Conservation (phyloP, 2,797 vertebrate species). For the Phrynocephalus forsythii region DNA sequence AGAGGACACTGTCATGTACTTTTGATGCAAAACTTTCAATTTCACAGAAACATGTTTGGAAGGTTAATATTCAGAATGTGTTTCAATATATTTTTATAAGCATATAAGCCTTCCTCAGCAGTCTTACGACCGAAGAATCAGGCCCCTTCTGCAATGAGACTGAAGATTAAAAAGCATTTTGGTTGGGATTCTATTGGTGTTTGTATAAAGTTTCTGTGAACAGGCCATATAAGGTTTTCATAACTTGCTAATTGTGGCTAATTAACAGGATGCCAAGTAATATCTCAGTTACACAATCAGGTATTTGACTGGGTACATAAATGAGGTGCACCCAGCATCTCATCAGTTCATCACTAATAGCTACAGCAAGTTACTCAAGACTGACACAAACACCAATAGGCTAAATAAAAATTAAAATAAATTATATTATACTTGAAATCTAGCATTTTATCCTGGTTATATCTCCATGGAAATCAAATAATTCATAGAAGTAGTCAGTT, state of each 20-base stretch:
- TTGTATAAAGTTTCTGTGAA: no score
- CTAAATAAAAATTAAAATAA: conserved; percentile 1
- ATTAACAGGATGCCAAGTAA: no score
- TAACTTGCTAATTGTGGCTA: no score
- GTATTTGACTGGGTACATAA: no score
- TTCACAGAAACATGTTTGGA: background rate
- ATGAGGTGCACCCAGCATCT: no score
- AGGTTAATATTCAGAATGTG: background rate
- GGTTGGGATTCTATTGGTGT: no score
- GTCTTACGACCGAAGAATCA: background rate
- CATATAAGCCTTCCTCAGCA: conserved; percentile 37
- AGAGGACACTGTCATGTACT: conserved; percentile 17
- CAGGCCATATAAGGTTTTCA: no score
- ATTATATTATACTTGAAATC: conserved; percentile 12
- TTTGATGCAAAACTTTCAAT: conserved; percentile 24
- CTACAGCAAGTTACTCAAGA: no score
- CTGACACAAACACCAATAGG: background rate
- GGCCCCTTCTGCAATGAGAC: background rate
- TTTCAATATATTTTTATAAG: conserved; percentile 13
- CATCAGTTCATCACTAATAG: no score
- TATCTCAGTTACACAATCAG: no score
- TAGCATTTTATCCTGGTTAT: background rate
- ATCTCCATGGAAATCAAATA: conserved; percentile 24
- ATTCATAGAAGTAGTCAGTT: conserved; percentile 25
- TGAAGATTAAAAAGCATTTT: conserved; percentile 3